Conservation (phyloP, 1,140 invertebrate genomes). For the Nasonia giraulti region DNA sequence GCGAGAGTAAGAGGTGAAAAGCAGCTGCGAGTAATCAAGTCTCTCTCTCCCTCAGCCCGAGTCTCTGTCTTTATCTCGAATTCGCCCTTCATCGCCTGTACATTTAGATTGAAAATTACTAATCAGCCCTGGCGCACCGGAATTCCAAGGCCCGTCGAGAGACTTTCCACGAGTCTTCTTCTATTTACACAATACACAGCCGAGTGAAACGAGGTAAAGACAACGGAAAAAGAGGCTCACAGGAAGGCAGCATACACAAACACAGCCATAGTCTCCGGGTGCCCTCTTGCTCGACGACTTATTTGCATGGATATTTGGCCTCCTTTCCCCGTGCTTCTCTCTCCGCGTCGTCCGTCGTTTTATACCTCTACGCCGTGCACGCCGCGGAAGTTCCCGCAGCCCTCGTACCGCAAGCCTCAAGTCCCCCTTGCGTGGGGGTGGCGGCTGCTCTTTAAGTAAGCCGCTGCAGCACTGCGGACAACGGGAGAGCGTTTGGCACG, state of each 20-base stretch:
- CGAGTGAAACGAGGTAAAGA: not conserved
- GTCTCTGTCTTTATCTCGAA: not conserved
- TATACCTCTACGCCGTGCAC: not conserved
- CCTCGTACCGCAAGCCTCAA: not conserved
- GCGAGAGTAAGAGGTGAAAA: not conserved
- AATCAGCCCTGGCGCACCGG: not conserved
- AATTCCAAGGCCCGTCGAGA: not conserved
- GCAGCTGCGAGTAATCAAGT: slow-evolving; percentile 11
- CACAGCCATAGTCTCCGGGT: too few species aligned
- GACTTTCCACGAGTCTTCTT: not conserved
- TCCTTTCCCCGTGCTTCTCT: not conserved
- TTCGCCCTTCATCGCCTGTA: slow-evolving; percentile 18
- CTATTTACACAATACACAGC: slow-evolving; percentile 15
- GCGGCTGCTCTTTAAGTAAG: slow-evolving; percentile 20
- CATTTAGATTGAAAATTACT: slow-evolving; percentile 42
- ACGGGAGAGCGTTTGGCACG: not conserved
- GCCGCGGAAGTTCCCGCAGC: slow-evolving; percentile 18
- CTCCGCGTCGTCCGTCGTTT: not conserved
- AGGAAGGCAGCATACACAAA: too few species aligned
- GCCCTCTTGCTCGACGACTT: slow-evolving; percentile 6
- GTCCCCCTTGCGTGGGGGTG: not conserved
- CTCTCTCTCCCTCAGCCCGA: not conserved
- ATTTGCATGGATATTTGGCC: slow-evolving; percentile 28
- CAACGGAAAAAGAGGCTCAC: not conserved
- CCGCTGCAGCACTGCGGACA: not conserved